Conservation (phyloP, 1,140 invertebrate species). For the Listronotus bonariensis region DNA sequence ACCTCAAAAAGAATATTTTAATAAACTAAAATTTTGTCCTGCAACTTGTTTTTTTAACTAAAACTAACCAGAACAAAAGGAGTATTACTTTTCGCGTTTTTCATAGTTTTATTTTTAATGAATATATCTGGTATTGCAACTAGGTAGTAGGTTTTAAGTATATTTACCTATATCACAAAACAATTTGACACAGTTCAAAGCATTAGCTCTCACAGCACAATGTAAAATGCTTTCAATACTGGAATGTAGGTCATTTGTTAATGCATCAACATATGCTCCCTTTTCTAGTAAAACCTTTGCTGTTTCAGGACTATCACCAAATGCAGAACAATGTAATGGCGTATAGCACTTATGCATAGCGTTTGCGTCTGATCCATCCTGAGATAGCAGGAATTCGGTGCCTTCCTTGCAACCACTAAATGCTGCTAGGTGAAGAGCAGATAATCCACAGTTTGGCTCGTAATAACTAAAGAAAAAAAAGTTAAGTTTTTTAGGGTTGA, state of each 20-base stretch:
- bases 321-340: conserved; percentile 79
- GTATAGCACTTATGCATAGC: conserved; percentile 68
- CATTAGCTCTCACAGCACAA: conserved; percentile 74
- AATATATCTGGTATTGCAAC: too few relatives aligned
- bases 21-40: too few relatives aligned
- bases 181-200: conserved; percentile 70
- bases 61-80: neutral
- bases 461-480: conserved; percentile 60
- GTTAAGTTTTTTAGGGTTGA: too few relatives aligned
- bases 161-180: conserved; percentile 65
- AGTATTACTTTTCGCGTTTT: neutral
- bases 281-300: conserved; percentile 70
- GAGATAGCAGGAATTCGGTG: conserved; percentile 66
- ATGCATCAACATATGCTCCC: conserved; percentile 61
- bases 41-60: neutral
- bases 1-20: too few relatives aligned
- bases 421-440: conserved; percentile 72
- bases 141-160: too few relatives aligned
- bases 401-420: conserved; percentile 75
- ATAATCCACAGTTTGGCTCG: conserved; percentile 68
- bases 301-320: conserved; percentile 74
- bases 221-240: conserved; percentile 75
- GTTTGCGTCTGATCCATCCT: conserved; percentile 68
- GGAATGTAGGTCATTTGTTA: conserved; percentile 61
- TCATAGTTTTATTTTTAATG: too few relatives aligned